phyloP scores from a whole-genome alignment of 2,113 vertebrate genomes.

The Tragelaphus buxtoni region DNA sequence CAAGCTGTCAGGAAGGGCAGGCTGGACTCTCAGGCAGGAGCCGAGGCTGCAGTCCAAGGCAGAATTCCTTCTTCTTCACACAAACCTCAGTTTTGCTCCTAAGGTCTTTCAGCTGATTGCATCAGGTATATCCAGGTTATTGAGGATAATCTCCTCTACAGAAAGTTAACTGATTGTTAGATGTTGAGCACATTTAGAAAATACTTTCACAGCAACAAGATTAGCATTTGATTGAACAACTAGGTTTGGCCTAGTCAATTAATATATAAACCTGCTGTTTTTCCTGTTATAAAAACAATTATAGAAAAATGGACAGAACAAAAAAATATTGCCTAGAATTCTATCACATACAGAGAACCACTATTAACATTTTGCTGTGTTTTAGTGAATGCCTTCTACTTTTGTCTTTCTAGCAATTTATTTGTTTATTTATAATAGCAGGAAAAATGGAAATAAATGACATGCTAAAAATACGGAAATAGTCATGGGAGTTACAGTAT shows the following conservation, averaged over 20 bases:
- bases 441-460: neutral
- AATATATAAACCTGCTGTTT: neutral
- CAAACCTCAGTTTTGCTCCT: neutral
- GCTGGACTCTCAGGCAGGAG: neutral
- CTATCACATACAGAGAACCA: neutral
- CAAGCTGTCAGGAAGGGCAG: neutral
- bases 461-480: neutral
- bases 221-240: neutral
- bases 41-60: neutral
- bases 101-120: neutral
- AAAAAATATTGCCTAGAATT: neutral
- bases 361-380: neutral
- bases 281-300: neutral
- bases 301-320: neutral
- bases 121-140: neutral
- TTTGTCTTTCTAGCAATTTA: neutral
- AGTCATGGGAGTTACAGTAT: neutral
- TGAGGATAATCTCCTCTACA: neutral
- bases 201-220: neutral
- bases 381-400: neutral
- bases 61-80: neutral
- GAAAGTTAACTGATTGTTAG: neutral
- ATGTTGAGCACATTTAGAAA: neutral
- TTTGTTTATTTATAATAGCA: conserved; percentile 1
- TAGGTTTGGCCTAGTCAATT: neutral